A percentile compares a stretch with the other conserved stretches of the same genome.
Conservation (phyloP, 2,888 invertebrate genomes). For the Stratiomys singularior region DNA sequence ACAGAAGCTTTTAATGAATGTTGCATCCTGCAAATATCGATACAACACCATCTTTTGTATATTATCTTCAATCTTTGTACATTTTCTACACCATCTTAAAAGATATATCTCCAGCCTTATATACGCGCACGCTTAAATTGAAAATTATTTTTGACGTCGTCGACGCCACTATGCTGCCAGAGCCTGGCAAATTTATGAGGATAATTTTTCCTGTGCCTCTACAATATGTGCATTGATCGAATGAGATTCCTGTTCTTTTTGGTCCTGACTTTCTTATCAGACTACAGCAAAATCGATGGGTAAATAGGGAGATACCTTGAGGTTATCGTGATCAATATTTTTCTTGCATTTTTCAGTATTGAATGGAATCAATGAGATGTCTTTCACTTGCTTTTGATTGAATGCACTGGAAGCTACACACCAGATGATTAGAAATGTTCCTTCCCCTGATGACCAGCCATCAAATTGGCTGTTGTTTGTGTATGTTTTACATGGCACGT, state of each 20-base stretch:
- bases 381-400: neutral
- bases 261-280: neutral
- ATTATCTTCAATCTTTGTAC: neutral
- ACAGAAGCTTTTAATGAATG: neutral
- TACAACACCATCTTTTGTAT: conserved; percentile 14
- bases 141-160: conserved; percentile 49
- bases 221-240: conserved; percentile 50
- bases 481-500: no score
- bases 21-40: conserved; percentile 7
- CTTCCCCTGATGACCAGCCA: no score
- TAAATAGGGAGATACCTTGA: neutral
- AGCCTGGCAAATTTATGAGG: conserved; percentile 48
- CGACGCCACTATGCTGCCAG: neutral
- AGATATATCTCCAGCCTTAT: neutral
- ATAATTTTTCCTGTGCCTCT: conserved; percentile 50
- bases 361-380: neutral
- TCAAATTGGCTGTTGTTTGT: no score
- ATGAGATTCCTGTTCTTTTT: conserved; percentile 6
- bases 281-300: neutral
- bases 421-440: no score
- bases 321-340: conserved; percentile 3
- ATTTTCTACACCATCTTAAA: neutral
- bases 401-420: no score
- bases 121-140: conserved; percentile 30
- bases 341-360: neutral